phyloP scores from a whole-genome alignment of 2,113 vertebrate genomes.

The Dicerorhinus sumatrensis region DNA sequence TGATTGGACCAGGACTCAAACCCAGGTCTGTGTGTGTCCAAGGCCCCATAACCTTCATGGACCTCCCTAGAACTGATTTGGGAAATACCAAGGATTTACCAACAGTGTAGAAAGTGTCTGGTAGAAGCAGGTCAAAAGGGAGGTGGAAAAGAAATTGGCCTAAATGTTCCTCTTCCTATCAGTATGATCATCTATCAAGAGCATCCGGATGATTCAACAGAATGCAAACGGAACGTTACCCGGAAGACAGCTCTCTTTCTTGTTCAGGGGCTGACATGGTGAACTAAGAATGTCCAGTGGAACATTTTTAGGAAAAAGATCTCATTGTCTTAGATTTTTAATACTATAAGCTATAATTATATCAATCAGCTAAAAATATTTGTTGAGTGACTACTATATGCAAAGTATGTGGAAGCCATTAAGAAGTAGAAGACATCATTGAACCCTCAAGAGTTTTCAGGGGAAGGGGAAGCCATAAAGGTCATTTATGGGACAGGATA shows the following conservation, averaged over 20 bases:
- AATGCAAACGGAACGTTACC: background rate
- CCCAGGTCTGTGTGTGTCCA: background rate
- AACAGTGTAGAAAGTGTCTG: too few species aligned
- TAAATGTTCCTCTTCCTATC: background rate
- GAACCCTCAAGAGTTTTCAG: background rate
- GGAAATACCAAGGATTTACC: background rate
- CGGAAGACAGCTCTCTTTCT: background rate
- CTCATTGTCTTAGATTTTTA: constrained; percentile 10
- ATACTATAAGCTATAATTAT: background rate
- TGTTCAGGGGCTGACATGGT: background rate
- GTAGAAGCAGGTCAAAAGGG: background rate
- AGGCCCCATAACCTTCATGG: background rate
- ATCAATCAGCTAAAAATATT: background rate
- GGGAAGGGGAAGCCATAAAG: background rate
- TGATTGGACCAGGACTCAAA: background rate
- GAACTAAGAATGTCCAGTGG: background rate
- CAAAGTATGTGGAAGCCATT: background rate
- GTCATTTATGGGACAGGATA: background rate
- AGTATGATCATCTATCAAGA: background rate
- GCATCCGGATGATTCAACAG: background rate
- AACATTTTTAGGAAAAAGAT: background rate
- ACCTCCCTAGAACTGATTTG: background rate
- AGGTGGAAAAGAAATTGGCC: background rate
- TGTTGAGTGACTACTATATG: background rate
- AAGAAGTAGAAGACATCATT: background rate